Conservation (phyloP, 2,797 vertebrate genomes). For the Sebastiscus albofasciatus region DNA sequence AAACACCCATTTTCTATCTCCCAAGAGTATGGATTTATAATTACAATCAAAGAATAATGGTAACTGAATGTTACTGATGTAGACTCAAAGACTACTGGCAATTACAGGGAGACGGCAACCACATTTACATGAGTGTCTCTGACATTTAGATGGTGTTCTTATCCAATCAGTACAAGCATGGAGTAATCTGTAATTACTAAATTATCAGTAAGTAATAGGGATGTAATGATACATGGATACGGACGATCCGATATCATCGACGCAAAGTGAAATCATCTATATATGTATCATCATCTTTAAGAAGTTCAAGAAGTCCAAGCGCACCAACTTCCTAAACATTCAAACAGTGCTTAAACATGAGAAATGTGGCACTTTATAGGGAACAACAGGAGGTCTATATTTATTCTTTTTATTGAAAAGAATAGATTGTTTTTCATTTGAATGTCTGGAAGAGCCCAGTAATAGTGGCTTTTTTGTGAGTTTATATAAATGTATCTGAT, state of each 20-base stretch:
- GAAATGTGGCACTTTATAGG: too few relatives aligned
- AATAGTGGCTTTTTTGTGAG: too few relatives aligned
- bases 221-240: too few relatives aligned
- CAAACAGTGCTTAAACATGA: too few relatives aligned
- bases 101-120: not conserved
- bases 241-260: too few relatives aligned
- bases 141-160: not conserved
- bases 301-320: too few relatives aligned
- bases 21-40: not conserved
- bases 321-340: too few relatives aligned
- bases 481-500: too few relatives aligned
- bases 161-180: not conserved
- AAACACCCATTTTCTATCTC: slow-evolving; percentile 14
- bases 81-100: not conserved
- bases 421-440: not conserved
- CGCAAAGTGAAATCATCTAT: too few relatives aligned
- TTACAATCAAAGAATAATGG: not conserved
- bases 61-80: slow-evolving; percentile 5
- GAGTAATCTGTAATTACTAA: not conserved
- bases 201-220: not conserved
- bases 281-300: too few relatives aligned
- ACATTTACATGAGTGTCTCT: not conserved
- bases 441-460: too few relatives aligned
- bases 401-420: not conserved
- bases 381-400: too few relatives aligned